Conservation (phyloP, 2,797 vertebrate genomes). For the Micrastur ruficollis region DNA sequence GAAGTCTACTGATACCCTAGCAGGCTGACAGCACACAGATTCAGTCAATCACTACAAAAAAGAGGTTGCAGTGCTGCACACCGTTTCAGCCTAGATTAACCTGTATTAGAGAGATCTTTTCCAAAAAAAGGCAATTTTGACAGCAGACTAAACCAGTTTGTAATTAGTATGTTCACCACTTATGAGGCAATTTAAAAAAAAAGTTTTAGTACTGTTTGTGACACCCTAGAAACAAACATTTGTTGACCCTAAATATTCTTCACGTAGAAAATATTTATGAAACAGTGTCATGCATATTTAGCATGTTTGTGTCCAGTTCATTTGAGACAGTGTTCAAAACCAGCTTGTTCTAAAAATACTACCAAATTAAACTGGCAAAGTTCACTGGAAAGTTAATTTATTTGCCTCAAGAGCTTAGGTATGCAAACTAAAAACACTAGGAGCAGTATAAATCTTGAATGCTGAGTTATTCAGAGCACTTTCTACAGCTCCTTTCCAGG, state of each 20-base stretch:
- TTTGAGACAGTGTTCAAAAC: background rate
- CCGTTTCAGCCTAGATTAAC: background rate
- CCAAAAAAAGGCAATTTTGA: background rate
- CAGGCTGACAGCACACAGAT: background rate
- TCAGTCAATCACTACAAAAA: background rate
- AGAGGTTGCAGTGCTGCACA: background rate
- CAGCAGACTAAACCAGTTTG: background rate
- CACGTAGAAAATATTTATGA: background rate
- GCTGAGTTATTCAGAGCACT: background rate
- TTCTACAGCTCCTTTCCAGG: background rate
- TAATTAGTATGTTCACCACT: background rate
- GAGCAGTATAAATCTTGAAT: background rate
- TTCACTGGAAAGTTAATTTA: background rate
- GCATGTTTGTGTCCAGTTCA: background rate
- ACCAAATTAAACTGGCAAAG: background rate
- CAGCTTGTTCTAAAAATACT: slow-evolving; percentile 11
- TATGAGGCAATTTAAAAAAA: background rate
- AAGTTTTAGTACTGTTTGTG: background rate
- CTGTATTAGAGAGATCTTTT: background rate
- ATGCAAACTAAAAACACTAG: background rate
- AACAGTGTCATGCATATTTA: background rate
- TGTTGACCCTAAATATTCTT: background rate
- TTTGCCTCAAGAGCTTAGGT: background rate
- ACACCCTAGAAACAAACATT: background rate
- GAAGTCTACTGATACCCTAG: background rate